phyloP scores from a whole-genome alignment of 2,113 vertebrate species.

The Sebastes fasciatus region DNA sequence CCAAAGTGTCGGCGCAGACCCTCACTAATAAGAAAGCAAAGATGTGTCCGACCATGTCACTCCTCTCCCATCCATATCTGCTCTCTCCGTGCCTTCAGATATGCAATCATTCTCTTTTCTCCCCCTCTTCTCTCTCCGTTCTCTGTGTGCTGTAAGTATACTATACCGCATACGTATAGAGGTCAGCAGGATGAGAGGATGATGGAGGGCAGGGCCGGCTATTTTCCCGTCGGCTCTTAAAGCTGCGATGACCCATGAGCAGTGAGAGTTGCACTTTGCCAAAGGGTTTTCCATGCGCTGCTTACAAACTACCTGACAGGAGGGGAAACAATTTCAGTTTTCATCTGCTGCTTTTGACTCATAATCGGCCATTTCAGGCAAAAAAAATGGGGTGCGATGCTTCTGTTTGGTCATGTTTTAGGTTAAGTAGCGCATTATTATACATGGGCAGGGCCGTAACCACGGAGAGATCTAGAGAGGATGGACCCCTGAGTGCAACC shows the following conservation, averaged over 20 bases:
- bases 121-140: slow-evolving; percentile 1
- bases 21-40: slow-evolving; percentile 81
- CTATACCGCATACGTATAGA: slow-evolving; percentile 60
- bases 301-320: slow-evolving; percentile 62
- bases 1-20: slow-evolving; percentile 72
- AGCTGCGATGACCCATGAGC: slow-evolving; percentile 68
- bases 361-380: slow-evolving; percentile 11
- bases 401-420: background rate
- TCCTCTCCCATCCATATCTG: slow-evolving; percentile 63
- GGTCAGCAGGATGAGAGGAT: slow-evolving; percentile 79
- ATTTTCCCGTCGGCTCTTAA: slow-evolving; percentile 75
- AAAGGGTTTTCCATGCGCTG: slow-evolving; percentile 52
- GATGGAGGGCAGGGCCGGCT: slow-evolving; percentile 71
- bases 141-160: slow-evolving; percentile 68
- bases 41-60: slow-evolving; percentile 70
- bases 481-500: background rate
- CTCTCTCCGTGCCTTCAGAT: slow-evolving; percentile 72
- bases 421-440: background rate
- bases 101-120: slow-evolving; percentile 72
- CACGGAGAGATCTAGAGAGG: background rate
- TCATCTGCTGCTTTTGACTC: slow-evolving; percentile 39
- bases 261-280: slow-evolving; percentile 74
- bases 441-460: background rate
- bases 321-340: slow-evolving; percentile 63
- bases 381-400: background rate